Evolutionary conservation across 2,113 vertebrate genomes (phyloP).

Genomic region (Solenodon paradoxus): DNA sequence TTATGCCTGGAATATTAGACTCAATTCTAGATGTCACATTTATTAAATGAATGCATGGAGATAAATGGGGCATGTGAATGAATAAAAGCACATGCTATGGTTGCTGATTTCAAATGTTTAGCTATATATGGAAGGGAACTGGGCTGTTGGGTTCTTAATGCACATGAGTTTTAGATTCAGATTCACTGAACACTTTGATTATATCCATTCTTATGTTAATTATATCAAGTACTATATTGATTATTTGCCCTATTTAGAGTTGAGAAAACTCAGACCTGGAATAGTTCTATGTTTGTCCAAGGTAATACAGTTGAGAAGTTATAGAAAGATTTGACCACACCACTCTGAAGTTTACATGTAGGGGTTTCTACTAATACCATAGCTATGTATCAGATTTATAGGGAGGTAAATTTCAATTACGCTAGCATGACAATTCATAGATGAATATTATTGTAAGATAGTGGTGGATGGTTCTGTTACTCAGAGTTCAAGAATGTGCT

Average conservation of each 20-base stretch:
- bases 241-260: neutral
- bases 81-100: neutral
- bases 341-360: neutral
- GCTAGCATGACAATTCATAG: neutral
- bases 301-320: neutral
- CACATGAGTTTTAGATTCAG: neutral
- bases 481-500: neutral
- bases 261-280: neutral
- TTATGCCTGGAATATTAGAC: neutral
- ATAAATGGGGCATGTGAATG: neutral
- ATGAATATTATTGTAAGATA: neutral
- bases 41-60: neutral
- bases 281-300: neutral
- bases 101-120: neutral
- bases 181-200: neutral
- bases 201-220: conserved; percentile 17
- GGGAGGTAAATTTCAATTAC: neutral
- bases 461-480: neutral
- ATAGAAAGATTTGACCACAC: neutral
- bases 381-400: neutral
- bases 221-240: neutral
- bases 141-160: neutral
- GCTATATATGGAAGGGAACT: neutral
- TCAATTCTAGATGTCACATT: neutral
- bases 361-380: neutral